phyloP scores from a whole-genome alignment of 2,797 vertebrate genomes.

The Argya squamiceps region DNA sequence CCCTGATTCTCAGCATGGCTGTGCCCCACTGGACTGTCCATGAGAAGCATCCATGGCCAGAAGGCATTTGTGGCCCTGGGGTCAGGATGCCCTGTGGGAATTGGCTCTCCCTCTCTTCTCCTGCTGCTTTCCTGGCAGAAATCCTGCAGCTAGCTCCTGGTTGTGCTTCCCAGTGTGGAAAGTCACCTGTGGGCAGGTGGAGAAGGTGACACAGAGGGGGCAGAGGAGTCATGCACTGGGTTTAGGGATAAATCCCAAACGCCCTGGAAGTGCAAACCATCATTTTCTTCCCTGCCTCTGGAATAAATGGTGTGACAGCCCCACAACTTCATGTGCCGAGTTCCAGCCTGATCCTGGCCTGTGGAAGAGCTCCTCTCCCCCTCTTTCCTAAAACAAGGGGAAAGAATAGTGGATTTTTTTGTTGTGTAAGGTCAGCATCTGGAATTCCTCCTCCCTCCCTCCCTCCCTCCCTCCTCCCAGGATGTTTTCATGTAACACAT shows the following conservation, averaged over 20 bases:
- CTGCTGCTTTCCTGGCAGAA: not conserved
- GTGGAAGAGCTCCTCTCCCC: not conserved
- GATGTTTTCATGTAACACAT: conserved; percentile 16
- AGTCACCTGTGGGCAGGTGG: not conserved
- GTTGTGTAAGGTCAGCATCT: not conserved
- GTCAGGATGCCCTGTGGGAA: not conserved
- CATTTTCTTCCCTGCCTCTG: rapidly evolving
- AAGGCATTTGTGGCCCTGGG: not conserved
- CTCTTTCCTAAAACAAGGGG: not conserved
- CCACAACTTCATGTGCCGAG: rapidly evolving
- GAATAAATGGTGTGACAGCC: not conserved
- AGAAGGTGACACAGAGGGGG: rapidly evolving
- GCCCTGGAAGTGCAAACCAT: rapidly evolving
- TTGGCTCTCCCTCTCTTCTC: rapidly evolving
- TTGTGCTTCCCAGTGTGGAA: not conserved
- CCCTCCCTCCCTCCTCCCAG: not conserved
- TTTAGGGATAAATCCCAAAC: not conserved
- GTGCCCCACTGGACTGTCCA: not conserved
- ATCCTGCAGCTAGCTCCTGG: not conserved
- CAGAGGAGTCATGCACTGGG: no score
- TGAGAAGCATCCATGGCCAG: not conserved
- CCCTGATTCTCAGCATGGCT: rapidly evolving
- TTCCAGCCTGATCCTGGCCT: not conserved
- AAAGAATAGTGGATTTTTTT: not conserved
- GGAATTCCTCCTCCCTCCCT: not conserved